Conservation (phyloP, 2,888 invertebrate genomes). For the Scaptomyza caliginosa region DNA sequence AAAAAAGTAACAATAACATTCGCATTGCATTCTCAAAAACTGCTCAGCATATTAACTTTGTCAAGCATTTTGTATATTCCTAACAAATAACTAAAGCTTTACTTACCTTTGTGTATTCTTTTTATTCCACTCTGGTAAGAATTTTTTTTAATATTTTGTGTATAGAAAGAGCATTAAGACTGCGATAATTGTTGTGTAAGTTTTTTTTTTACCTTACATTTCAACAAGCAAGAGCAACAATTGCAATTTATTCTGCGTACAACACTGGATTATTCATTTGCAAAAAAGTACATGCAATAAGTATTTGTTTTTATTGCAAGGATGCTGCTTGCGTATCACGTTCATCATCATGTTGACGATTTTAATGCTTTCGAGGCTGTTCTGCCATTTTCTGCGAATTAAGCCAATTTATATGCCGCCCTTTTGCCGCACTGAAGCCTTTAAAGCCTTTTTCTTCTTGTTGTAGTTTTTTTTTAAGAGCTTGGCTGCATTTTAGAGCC, state of each 20-base stretch:
- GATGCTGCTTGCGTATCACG: conserved; percentile 24
- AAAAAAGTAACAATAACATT: conserved; percentile 50
- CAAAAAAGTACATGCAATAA: conserved; percentile 39
- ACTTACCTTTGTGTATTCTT: too few relatives aligned
- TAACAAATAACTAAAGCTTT: too few relatives aligned
- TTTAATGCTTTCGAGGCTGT: conserved; percentile 38
- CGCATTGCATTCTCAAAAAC: conserved; percentile 7
- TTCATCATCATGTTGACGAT: conserved; percentile 35
- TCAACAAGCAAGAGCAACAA: too few relatives aligned
- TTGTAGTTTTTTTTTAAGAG: conserved; percentile 51
- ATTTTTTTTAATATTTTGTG: too few relatives aligned
- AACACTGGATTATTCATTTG: conserved; percentile 74
- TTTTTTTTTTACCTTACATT: too few relatives aligned
- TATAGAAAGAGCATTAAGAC: too few relatives aligned
- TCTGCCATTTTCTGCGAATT: conserved; percentile 67
- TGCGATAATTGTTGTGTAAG: too few relatives aligned
- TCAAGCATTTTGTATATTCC: background rate
- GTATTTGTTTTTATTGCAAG: conserved; percentile 30
- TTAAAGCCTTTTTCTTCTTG: conserved; percentile 27
- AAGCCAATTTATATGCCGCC: conserved; percentile 68
- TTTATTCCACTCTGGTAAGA: too few relatives aligned
- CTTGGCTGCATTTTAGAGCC: conserved; percentile 15
- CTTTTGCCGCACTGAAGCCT: conserved; percentile 45
- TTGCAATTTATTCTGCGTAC: conserved; percentile 71
- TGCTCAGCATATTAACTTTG: background rate